phyloP scores from a whole-genome alignment of 2,888 invertebrate genomes.

The Cremastobaeus sp. region DNA sequence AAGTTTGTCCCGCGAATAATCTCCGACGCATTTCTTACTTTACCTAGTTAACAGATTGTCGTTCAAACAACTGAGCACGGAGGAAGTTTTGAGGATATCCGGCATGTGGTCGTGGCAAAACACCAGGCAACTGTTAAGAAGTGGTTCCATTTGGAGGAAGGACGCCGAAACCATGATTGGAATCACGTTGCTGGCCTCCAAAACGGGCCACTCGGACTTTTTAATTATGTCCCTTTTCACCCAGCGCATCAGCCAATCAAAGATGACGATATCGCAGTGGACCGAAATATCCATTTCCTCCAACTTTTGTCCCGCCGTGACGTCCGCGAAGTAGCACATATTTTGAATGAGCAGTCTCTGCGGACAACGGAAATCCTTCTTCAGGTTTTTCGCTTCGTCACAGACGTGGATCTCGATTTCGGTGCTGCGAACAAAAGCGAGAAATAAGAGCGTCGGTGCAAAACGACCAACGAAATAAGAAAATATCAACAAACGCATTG shows the following conservation, averaged over 20 bases:
- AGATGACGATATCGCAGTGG: constrained; percentile 96
- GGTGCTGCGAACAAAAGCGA: constrained; percentile 79
- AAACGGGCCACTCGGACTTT: constrained; percentile 83
- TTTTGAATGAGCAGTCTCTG: constrained; percentile 91
- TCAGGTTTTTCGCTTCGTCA: constrained; percentile 93
- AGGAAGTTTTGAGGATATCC: constrained; percentile 90
- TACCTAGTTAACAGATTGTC: constrained; percentile 79
- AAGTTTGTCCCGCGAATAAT: too few species aligned
- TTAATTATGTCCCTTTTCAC: constrained; percentile 87
- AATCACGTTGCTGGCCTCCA: constrained; percentile 91
- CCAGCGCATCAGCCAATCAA: constrained; percentile 98
- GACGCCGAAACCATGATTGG: constrained; percentile 96
- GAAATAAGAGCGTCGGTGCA: too few species aligned
- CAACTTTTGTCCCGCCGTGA: constrained; percentile 88
- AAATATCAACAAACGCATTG: constrained; percentile 25
- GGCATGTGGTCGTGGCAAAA: constrained; percentile 93
- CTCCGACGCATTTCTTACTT: too few species aligned
- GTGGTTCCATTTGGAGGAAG: constrained; percentile 94
- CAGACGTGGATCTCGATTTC: constrained; percentile 97
- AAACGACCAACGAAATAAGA: too few species aligned
- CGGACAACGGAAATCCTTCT: constrained; percentile 93
- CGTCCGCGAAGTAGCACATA: constrained; percentile 97
- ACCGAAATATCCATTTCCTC: constrained; percentile 98
- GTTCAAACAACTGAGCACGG: constrained; percentile 92
- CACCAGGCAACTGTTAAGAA: constrained; percentile 90